phyloP scores from a whole-genome alignment of 2,113 vertebrate genomes.

The Boulengeromyrus knoepffleri region DNA sequence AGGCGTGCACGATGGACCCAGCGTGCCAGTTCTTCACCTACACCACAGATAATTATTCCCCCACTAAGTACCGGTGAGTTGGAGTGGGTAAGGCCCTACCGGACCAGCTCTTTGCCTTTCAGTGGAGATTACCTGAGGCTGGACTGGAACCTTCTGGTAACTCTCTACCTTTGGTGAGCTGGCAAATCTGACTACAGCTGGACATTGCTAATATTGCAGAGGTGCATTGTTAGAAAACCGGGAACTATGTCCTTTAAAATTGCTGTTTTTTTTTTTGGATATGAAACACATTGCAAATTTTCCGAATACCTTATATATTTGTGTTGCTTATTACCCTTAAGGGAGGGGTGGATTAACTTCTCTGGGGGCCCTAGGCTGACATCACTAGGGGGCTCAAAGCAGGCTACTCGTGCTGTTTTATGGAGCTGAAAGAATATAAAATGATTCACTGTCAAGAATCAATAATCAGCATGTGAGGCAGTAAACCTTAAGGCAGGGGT shows the following conservation, averaged over 20 bases:
- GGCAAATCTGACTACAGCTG: too few relatives aligned
- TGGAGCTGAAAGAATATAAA: not conserved
- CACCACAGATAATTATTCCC: not conserved
- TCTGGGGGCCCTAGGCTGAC: not conserved
- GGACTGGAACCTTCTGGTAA: too few relatives aligned
- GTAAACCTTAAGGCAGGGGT: not conserved
- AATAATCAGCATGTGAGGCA: not conserved
- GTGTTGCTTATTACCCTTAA: not conserved
- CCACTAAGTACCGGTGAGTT: conserved; percentile 19
- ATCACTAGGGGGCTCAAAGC: not conserved
- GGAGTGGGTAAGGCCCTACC: not conserved
- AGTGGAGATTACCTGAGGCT: too few relatives aligned
- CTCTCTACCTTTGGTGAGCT: too few relatives aligned
- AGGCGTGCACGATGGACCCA: conserved; percentile 46
- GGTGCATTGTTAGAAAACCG: too few relatives aligned
- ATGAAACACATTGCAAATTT: not conserved
- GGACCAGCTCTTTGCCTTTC: not conserved
- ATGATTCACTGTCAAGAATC: not conserved
- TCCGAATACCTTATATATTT: not conserved
- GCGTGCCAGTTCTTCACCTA: conserved; percentile 51
- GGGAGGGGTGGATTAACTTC: not conserved
- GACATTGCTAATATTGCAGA: too few relatives aligned
- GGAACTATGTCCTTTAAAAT: not conserved
- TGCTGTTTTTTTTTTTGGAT: not conserved
- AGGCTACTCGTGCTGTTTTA: not conserved